A percentile compares a stretch with the other conserved stretches of the same genome.
Conservation (phyloP, 2,797 vertebrate genomes). For the Chromobotia macracanthus region DNA sequence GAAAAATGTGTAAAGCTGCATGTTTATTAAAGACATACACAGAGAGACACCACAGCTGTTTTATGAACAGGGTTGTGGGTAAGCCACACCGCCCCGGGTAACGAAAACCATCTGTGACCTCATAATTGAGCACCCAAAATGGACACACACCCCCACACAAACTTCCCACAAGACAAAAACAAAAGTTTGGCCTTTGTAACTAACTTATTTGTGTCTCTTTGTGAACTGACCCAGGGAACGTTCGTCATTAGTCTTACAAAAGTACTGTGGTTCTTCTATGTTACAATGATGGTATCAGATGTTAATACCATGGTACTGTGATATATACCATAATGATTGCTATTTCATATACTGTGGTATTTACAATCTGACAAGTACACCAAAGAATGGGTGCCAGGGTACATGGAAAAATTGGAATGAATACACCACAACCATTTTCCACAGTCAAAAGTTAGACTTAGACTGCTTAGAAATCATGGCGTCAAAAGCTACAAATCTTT, state of each 20-base stretch:
- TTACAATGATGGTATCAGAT: background rate
- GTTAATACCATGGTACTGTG: background rate
- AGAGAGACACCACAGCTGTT: background rate
- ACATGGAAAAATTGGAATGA: no score
- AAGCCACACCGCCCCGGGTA: background rate
- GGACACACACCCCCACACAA: background rate
- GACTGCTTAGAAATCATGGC: background rate
- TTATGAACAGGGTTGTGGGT: background rate
- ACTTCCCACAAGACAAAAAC: background rate
- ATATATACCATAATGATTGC: background rate
- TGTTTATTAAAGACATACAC: background rate
- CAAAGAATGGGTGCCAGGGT: no score
- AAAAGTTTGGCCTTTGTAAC: background rate
- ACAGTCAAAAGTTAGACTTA: background rate
- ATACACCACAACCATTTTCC: background rate
- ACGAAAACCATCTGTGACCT: conserved; percentile 38
- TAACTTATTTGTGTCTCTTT: conserved; percentile 6
- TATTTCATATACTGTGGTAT: background rate
- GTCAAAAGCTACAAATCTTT: background rate
- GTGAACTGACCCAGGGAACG: background rate
- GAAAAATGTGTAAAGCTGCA: background rate
- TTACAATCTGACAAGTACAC: background rate
- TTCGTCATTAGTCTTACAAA: background rate
- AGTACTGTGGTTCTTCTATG: background rate
- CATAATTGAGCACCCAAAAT: background rate